Evolutionary conservation across 2,888 invertebrate genomes (phyloP), one percentile per base, ranked within the genome.

Genomic region (Prenolepis imparis): DNA sequence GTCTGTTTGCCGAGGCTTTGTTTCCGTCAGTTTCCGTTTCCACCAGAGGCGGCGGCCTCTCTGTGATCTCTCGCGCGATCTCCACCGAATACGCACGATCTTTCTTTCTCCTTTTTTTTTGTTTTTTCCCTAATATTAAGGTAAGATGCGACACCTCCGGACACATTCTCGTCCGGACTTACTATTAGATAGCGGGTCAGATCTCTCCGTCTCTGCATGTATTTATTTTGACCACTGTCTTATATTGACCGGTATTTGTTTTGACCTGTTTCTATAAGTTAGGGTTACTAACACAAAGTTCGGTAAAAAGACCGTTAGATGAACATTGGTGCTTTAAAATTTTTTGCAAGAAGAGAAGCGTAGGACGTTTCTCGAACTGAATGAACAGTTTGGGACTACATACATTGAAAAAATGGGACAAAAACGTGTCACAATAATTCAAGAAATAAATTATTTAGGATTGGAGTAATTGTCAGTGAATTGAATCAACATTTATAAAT

Each of bases 21-120:
- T 94, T 94, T 94, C 94, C 94, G 93, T 88, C 93, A 93, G 93
- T 94, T 94, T 94, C 94, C 94, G 94, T 94, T 94, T 94, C 94
- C 93, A 94, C 92, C 28, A 48, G 48, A 52, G 48, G 93, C 90
- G 91, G 93, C 94, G 94, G 94, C 90, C 78, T 89, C 92, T 92
- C 92, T 93, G 84, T 92, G 87, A 87, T 89, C 90, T 1, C 28
- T 28, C 91, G 92, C 91, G 90, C 87, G 88, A 83, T 91, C 90
- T 28, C 28, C 28, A 90, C 89, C 91, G 91, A 91, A 90, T 91
- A 89, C 90, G 90, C 91, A 84, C 73, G 61, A 52, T 4, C 39
- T 15, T 21, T 9, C 9, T 55, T n/a, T 52, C 8, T 18, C 9
- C n/a, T 0, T 21, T 55, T 11, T 18, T n/a, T 48, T n/a, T n/a